Percentiles rank a stretch among this genome's conserved stretches.
These are phyloP conservation scores for Neogale vison DNA, from an alignment of 2,113 vertebrate species.

Conservation along the genomic window DNA sequence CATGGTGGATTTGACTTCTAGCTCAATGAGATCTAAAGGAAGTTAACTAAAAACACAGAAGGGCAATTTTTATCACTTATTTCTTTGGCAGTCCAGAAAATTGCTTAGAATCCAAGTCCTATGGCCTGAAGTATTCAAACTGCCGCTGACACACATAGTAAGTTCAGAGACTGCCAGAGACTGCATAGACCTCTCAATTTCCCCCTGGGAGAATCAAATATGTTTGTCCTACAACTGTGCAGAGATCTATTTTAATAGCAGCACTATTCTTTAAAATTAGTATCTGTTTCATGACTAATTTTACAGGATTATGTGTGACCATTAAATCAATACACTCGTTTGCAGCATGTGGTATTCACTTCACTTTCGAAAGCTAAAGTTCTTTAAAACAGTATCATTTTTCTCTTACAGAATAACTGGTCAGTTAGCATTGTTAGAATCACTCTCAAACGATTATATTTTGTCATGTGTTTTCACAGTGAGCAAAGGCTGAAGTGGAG, in stretches of 20 bases:
- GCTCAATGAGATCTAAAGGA: slow-evolving; percentile 62
- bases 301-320: slow-evolving; percentile 57
- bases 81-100: slow-evolving; percentile 56
- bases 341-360: neutral
- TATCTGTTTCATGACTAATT: slow-evolving; percentile 71
- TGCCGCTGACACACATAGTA: slow-evolving; percentile 27
- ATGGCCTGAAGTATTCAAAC: slow-evolving; percentile 30
- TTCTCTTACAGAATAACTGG: slow-evolving; percentile 16
- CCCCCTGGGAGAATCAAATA: neutral
- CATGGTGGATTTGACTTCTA: slow-evolving; percentile 49
- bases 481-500: slow-evolving; percentile 54
- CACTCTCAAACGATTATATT: slow-evolving; percentile 34
- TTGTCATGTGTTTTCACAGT: slow-evolving; percentile 63
- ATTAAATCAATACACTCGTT: slow-evolving; percentile 62
- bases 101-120: slow-evolving; percentile 57
- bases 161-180: slow-evolving; percentile 32
- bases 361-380: slow-evolving; percentile 36
- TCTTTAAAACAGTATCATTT: slow-evolving; percentile 45
- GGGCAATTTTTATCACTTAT: slow-evolving; percentile 54
- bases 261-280: slow-evolving; percentile 65
- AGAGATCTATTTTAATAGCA: slow-evolving; percentile 49
- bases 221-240: slow-evolving; percentile 50
- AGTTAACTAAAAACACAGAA: slow-evolving; percentile 65
- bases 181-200: slow-evolving; percentile 7
- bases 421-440: slow-evolving; percentile 45